Evolutionary conservation across 2,113 vertebrate genomes (phyloP).

Genomic region (Phalacrocorax brasilianus): DNA sequence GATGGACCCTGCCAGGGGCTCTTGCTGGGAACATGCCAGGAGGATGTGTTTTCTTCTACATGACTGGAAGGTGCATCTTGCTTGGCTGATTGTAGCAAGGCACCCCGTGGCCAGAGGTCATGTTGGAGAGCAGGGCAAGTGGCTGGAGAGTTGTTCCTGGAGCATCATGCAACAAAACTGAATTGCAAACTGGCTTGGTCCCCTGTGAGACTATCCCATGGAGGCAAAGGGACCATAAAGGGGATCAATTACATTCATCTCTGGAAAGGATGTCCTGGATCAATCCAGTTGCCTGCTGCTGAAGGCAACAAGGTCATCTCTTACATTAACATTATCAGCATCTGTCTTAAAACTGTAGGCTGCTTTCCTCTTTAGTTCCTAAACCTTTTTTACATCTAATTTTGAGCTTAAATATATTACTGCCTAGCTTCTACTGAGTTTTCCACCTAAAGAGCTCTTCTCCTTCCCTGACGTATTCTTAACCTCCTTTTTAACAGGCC

Average conservation of each 20-base stretch:
- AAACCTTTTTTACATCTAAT: not conserved
- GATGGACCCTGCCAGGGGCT: not conserved
- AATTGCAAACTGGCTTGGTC: not conserved
- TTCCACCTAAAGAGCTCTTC: not conserved
- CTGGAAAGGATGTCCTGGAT: not conserved
- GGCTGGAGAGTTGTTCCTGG: not conserved
- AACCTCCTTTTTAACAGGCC: not conserved
- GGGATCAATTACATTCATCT: not conserved
- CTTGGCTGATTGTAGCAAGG: not conserved
- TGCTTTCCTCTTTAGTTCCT: not conserved
- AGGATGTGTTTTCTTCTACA: not conserved
- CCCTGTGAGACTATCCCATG: too few relatives aligned
- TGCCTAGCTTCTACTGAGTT: not conserved
- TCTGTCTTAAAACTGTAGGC: not conserved
- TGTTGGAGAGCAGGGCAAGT: not conserved
- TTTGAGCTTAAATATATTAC: not conserved
- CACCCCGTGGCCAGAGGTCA: fast-evolving
- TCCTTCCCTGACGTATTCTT: not conserved
- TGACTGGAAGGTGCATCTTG: not conserved
- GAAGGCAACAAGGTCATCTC: not conserved
- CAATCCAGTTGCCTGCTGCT: not conserved
- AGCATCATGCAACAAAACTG: not conserved
- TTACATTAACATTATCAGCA: not conserved
- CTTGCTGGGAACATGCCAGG: fast-evolving
- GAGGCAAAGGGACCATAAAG: not conserved